Evolutionary conservation across 1,140 invertebrate genomes (phyloP).

Genomic region (Meloidogyne floridensis): DNA sequence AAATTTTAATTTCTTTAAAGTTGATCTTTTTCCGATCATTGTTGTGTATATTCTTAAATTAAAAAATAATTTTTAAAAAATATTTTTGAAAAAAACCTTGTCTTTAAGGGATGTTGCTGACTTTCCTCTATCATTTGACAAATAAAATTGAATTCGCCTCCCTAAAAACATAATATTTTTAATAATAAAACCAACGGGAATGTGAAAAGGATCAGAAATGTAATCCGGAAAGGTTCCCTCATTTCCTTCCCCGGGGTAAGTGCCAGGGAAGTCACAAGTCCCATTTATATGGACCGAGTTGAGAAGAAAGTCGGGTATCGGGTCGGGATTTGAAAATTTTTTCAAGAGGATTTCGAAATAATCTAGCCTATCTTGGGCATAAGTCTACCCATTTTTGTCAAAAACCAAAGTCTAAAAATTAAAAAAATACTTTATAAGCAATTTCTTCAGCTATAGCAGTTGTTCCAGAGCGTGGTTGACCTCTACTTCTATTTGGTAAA

Average conservation of each 20-base stretch:
- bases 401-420: not conserved
- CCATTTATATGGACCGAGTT: too few relatives aligned
- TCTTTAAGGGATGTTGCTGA: not conserved
- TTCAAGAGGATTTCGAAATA: constrained; percentile 77
- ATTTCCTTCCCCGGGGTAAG: not conserved
- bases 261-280: too few relatives aligned
- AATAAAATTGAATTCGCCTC: constrained; percentile 41
- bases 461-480: constrained; percentile 35
- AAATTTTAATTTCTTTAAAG: constrained; percentile 15
- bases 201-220: too few relatives aligned
- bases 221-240: too few relatives aligned
- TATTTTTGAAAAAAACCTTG: not conserved
- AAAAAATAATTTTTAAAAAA: not conserved
- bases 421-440: constrained; percentile 11
- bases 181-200: not conserved
- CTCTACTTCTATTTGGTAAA: not conserved
- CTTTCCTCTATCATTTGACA: constrained; percentile 47
- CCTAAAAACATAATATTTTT: constrained; percentile 14
- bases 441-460: constrained; percentile 33
- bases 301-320: too few relatives aligned
- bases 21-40: constrained; percentile 34
- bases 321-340: too few relatives aligned
- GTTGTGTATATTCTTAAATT: constrained; percentile 31
- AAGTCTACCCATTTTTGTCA: too few relatives aligned
- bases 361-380: constrained; percentile 65